These are phyloP conservation scores for Cairina moschata DNA, from an alignment of 2,113 vertebrate genomes.

Conservation along the genomic window DNA sequence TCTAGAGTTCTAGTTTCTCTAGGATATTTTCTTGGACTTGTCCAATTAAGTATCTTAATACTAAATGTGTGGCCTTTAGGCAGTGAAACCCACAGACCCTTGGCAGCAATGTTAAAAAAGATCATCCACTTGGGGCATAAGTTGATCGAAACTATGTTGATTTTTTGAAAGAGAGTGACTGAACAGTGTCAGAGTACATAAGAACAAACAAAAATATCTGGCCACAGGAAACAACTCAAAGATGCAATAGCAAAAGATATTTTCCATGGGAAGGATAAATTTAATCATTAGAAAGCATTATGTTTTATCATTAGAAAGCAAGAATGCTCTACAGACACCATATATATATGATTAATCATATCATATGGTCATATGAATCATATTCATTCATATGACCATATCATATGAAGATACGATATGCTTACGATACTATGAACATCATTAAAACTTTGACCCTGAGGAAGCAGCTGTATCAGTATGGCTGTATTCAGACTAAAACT, in stretches of 20 bases:
- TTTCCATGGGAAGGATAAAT: neutral
- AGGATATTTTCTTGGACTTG: neutral
- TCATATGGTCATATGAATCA: no score
- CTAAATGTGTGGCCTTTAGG: neutral
- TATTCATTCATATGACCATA: no score
- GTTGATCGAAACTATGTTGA: neutral
- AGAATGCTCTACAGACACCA: neutral
- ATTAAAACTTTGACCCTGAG: neutral
- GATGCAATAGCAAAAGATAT: neutral
- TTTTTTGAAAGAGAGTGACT: neutral
- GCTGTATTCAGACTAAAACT: neutral
- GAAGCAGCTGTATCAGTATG: neutral
- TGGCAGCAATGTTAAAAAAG: neutral
- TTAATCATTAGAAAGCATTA: neutral
- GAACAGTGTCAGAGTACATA: neutral
- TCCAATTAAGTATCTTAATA: neutral
- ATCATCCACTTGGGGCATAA: neutral
- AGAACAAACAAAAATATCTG: neutral
- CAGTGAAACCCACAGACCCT: neutral
- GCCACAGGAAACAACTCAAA: neutral
- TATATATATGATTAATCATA: neutral
- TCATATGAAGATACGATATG: no score
- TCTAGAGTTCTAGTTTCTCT: neutral
- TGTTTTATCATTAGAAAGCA: neutral
- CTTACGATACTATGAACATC: neutral